phyloP scores from a whole-genome alignment of 2,888 invertebrate species.

The Allolobophora icterica region DNA sequence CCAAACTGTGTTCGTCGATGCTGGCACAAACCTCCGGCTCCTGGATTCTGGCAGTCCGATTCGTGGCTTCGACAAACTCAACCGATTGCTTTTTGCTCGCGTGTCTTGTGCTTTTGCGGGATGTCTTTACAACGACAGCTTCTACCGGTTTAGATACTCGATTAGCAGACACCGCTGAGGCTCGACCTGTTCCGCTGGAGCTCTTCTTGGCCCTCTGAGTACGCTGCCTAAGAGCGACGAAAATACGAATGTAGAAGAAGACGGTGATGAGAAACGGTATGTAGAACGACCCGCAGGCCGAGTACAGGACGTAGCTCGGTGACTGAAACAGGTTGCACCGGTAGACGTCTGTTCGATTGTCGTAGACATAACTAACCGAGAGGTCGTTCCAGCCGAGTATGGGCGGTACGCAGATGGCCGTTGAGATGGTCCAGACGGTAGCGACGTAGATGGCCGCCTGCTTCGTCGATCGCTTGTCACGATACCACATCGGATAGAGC shows the following conservation, averaged over 20 bases:
- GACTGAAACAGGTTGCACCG: conserved; percentile 62
- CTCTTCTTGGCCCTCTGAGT: background rate
- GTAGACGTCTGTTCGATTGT: conserved; percentile 51
- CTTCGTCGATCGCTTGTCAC: conserved; percentile 59
- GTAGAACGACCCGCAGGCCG: conserved; percentile 64
- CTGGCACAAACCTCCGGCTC: background rate
- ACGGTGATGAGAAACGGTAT: conserved; percentile 63
- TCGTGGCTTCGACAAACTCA: background rate
- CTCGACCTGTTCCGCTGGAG: background rate
- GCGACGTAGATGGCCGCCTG: conserved; percentile 61
- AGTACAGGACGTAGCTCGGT: conserved; percentile 63
- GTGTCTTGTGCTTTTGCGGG: background rate
- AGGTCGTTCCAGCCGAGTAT: conserved; percentile 55
- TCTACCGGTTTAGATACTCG: background rate
- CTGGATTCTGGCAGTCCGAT: background rate
- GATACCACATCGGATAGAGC: conserved; percentile 61
- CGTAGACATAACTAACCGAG: conserved; percentile 42
- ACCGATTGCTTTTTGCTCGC: background rate
- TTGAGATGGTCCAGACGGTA: conserved; percentile 64
- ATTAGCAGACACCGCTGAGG: background rate
- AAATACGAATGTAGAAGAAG: conserved; percentile 63
- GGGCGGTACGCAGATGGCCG: conserved; percentile 63
- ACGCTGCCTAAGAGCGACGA: conserved; percentile 58
- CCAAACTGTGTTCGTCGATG: background rate
- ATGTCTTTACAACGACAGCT: background rate